Percentiles rank a stretch among this genome's conserved stretches.
phyloP scores from a whole-genome alignment of 1,140 invertebrate genomes.

The Ostrea denselamellosa region DNA sequence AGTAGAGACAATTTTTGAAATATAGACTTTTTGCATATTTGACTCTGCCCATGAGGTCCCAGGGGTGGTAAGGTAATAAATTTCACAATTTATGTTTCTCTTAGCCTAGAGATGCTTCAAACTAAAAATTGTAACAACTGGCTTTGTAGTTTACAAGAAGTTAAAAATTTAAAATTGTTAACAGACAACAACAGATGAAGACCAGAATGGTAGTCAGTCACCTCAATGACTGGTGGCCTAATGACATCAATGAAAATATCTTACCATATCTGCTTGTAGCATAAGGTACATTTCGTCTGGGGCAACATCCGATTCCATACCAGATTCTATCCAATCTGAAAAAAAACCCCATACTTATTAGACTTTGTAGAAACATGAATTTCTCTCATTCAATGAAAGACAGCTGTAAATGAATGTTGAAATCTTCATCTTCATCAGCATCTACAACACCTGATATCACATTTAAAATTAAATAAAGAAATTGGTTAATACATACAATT shows the following conservation, averaged over 20 bases:
- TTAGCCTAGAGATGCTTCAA: too few relatives aligned
- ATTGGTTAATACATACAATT: constrained; percentile 7
- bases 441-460: neutral
- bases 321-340: constrained; percentile 68
- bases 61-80: too few relatives aligned
- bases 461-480: neutral
- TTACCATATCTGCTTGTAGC: constrained; percentile 71
- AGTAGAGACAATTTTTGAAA: too few relatives aligned
- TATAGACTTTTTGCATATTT: too few relatives aligned
- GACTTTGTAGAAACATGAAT: neutral
- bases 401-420: neutral
- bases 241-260: neutral
- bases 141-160: too few relatives aligned
- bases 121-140: too few relatives aligned
- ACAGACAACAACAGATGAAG: too few relatives aligned
- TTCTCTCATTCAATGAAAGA: neutral
- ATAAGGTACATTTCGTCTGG: constrained; percentile 69
- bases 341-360: constrained; percentile 44
- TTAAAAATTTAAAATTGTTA: too few relatives aligned
- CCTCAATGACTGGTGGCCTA: too few relatives aligned
- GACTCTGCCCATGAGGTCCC: too few relatives aligned
- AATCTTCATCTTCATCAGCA: neutral
- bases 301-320: constrained; percentile 60
- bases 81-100: too few relatives aligned
- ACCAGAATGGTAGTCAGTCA: too few relatives aligned